Evolutionary conservation across 2,113 vertebrate genomes (phyloP), one percentile per base, ranked within the genome.

Genomic region (Cichladusa arquata): DNA sequence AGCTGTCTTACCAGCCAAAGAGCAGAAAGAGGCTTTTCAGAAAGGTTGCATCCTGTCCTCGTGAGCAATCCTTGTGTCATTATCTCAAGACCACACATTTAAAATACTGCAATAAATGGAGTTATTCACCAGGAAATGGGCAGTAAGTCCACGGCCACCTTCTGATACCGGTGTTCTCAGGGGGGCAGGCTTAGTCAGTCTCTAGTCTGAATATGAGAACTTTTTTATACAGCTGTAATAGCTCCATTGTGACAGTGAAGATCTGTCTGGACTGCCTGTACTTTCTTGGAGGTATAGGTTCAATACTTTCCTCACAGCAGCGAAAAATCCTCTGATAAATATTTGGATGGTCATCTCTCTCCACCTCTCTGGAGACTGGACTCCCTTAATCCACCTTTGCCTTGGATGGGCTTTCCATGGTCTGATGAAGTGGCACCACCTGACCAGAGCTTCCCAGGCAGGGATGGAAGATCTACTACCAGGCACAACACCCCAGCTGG

Each of bases 81-180:
- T 92, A 91, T 89, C 74, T 92, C 40, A 87, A 76, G 40, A 81
- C 76, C 50, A 87, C 34, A 74, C 57, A 85, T 92, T 91, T 81
- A 53, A 87, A 92, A 82, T 61, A 57, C 50, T 76, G 45, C 28
- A 83, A 77, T 79, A 81, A 93, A 53, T 69, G 19, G 60, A 81
- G 67, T 38, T n/a, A 82, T 74, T 93, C 40, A 81, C 60, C 50
- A 72, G 26, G 38, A 86, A 85, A 67, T n/a, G n/a, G 45, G 23
- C 53, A 89, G 45, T 48, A 57, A 91, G 57, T 45, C 45, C 33
- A 44, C 0, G 4, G 74, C 48, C 65, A 78, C n/a, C 61, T 84
- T 88, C 51, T 93, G 69, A 8, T 57, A 57, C 25, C 22, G 77
- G 54, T 15, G 33, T 58, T 88, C 74, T 77, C 29, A 62, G 42